Evolutionary conservation across 1,140 invertebrate species (phyloP).

Genomic region (Drosophila pseudoananassae): DNA sequence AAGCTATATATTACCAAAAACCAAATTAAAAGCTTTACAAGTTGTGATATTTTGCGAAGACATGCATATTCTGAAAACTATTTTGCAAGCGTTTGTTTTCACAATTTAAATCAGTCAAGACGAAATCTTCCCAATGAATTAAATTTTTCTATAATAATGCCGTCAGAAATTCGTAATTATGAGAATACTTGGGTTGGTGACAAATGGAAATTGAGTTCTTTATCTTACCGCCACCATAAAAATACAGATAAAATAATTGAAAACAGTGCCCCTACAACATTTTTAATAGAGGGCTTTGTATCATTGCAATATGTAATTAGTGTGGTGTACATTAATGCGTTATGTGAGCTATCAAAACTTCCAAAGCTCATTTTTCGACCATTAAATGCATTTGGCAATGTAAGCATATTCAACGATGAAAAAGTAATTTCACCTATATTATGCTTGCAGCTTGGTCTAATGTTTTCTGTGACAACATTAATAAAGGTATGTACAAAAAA

Average conservation of each 20-base stretch:
- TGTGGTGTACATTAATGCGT: neutral
- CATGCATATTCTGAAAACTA: constrained; percentile 11
- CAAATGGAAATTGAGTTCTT: constrained; percentile 8
- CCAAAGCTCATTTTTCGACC: neutral
- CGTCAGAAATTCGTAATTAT: constrained; percentile 35
- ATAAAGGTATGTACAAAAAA: neutral
- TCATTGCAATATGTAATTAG: neutral
- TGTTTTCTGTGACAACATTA: neutral
- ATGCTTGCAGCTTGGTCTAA: neutral
- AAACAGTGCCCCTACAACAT: neutral
- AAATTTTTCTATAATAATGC: constrained; percentile 32
- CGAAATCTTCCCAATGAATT: constrained; percentile 11
- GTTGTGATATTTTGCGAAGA: constrained; percentile 27
- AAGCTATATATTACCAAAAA: neutral
- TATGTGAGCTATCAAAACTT: neutral
- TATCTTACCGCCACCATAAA: neutral
- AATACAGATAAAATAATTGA: neutral
- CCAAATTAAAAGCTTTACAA: constrained; percentile 1
- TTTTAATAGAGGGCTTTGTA: neutral
- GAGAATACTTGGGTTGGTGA: constrained; percentile 33
- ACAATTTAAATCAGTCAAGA: constrained; percentile 16
- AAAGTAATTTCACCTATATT: neutral
- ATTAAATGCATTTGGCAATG: neutral
- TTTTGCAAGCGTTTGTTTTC: constrained; percentile 38
- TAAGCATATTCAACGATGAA: neutral